phyloP scores from a whole-genome alignment of 2,888 invertebrate genomes.

The Hydropsyche betteni region DNA sequence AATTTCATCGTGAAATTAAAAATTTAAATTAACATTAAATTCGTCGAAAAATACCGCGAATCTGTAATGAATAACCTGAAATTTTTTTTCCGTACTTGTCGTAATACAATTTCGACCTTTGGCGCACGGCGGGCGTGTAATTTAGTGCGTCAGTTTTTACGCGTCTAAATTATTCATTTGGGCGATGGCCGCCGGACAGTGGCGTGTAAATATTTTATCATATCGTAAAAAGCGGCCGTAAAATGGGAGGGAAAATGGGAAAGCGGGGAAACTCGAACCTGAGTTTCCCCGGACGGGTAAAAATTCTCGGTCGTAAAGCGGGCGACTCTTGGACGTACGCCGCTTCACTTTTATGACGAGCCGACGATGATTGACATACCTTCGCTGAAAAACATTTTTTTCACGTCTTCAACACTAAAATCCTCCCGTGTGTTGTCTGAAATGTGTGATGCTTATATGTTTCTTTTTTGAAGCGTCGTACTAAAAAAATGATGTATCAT shows the following conservation, averaged over 20 bases:
- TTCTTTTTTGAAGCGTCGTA: too few relatives aligned
- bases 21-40: too few relatives aligned
- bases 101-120: background rate
- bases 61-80: too few relatives aligned
- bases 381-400: background rate
- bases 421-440: background rate
- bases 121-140: background rate
- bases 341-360: too few relatives aligned
- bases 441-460: background rate
- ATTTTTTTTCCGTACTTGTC: background rate
- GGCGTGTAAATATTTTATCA: slow-evolving; percentile 33
- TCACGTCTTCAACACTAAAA: background rate
- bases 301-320: too few relatives aligned
- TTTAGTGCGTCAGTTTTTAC: slow-evolving; percentile 4
- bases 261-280: background rate
- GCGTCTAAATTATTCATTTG: slow-evolving; percentile 27
- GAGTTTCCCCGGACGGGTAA: too few relatives aligned
- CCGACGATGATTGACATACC: background rate
- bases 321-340: too few relatives aligned
- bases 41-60: too few relatives aligned
- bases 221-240: slow-evolving; percentile 31
- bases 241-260: background rate
- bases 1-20: too few relatives aligned
- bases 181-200: slow-evolving; percentile 25
- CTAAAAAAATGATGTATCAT: too few relatives aligned